phyloP scores from a whole-genome alignment of 2,797 vertebrate species.

The Leptatherina wallacei region DNA sequence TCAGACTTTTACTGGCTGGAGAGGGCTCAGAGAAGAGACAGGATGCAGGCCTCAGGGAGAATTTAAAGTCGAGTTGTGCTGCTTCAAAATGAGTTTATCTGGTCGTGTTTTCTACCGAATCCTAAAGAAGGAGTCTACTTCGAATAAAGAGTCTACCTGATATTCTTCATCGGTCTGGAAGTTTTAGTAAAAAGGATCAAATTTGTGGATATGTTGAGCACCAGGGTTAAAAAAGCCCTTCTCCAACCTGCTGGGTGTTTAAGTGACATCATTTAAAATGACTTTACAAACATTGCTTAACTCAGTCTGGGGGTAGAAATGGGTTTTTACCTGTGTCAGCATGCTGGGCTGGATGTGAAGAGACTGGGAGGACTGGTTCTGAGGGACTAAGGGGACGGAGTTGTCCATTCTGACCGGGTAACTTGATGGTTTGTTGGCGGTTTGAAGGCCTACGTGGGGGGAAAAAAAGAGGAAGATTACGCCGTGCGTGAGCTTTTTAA shows the following conservation, averaged over 20 bases:
- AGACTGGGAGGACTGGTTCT: slow-evolving; percentile 92
- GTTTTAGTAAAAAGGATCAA: background rate
- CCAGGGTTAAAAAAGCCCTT: too few relatives aligned
- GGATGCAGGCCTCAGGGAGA: too few relatives aligned
- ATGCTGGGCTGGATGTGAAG: slow-evolving; percentile 96
- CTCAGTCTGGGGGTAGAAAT: background rate
- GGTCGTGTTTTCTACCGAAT: background rate
- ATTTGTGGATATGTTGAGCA: too few relatives aligned
- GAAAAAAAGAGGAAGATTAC: background rate
- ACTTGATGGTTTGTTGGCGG: slow-evolving; percentile 91
- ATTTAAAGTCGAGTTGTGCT: too few relatives aligned
- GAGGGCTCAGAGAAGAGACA: too few relatives aligned
- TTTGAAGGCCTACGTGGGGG: slow-evolving; percentile 86
- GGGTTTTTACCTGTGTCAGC: slow-evolving; percentile 90
- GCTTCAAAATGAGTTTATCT: too few relatives aligned
- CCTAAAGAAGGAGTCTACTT: too few relatives aligned
- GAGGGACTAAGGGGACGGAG: slow-evolving; percentile 92
- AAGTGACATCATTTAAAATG: too few relatives aligned
- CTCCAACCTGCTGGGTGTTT: too few relatives aligned
- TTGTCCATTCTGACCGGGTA: slow-evolving; percentile 97
- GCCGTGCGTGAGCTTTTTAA: background rate
- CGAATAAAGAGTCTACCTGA: too few relatives aligned
- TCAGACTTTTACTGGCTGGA: too few relatives aligned
- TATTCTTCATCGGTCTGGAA: background rate
- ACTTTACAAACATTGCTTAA: too few relatives aligned